A percentile compares a stretch with the other conserved stretches of the same genome.
Conservation (phyloP, 2,113 vertebrate species). For the Triplophysa dalaica region DNA sequence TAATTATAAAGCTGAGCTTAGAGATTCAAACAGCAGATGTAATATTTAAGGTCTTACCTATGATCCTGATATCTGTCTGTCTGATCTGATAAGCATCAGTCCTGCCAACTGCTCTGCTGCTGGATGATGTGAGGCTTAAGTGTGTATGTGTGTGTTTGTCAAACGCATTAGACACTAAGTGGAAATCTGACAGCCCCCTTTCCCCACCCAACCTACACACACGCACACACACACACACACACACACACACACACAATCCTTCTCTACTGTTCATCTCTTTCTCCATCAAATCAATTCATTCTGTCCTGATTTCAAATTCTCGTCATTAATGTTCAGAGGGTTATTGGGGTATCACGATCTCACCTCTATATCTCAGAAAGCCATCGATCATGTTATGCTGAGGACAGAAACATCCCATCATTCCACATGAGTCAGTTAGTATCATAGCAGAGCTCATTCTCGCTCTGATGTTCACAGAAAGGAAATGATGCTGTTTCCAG, state of each 20-base stretch:
- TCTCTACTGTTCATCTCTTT: no score
- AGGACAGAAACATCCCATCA: background rate
- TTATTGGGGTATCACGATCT: background rate
- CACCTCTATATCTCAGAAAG: background rate
- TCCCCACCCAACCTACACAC: background rate
- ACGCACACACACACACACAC: background rate
- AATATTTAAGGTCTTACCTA: conserved; percentile 28
- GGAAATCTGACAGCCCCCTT: background rate
- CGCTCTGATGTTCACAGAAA: background rate
- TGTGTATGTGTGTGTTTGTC: background rate
- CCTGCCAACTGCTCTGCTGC: conserved; percentile 10
- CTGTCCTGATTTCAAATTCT: no score
- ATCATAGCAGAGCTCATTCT: background rate
- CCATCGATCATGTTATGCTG: background rate
- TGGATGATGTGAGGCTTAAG: conserved; percentile 8
- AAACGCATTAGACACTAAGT: conserved; percentile 27
- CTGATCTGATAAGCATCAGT: conserved; percentile 17
- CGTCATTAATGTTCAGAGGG: no score
- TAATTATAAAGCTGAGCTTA: background rate
- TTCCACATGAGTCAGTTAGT: background rate
- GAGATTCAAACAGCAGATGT: background rate
- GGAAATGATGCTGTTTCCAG: no score
- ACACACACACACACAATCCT: background rate
- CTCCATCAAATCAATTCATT: background rate
- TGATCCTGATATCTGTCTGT: conserved; percentile 11